phyloP scores from a whole-genome alignment of 2,797 vertebrate species.

The Caiman crocodilus region DNA sequence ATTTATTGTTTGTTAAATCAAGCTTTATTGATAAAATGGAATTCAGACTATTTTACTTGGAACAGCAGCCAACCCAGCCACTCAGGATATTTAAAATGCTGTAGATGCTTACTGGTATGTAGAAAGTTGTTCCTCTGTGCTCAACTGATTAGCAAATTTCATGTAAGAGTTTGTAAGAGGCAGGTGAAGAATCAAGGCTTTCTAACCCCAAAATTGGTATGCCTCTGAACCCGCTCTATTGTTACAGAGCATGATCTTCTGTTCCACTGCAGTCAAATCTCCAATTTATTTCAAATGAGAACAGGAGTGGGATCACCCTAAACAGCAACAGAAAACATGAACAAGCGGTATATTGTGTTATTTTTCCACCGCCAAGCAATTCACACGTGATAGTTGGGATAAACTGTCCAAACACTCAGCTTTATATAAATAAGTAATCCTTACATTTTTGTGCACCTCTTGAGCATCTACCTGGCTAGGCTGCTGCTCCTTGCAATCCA shows the following conservation, averaged over 20 bases:
- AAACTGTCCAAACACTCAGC: conserved; percentile 47
- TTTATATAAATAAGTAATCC: conserved; percentile 63
- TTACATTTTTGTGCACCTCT: conserved; percentile 74
- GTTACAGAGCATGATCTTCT: conserved; percentile 41
- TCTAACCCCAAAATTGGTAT: conserved; percentile 65
- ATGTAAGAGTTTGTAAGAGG: conserved; percentile 76
- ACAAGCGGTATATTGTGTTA: conserved; percentile 48
- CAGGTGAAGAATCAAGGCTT: conserved; percentile 80
- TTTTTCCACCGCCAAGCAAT: conserved; percentile 64
- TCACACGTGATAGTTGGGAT: conserved; percentile 43
- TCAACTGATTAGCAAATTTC: conserved; percentile 78
- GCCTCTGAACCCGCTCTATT: conserved; percentile 47
- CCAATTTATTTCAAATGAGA: conserved; percentile 40
- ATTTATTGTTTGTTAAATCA: conserved; percentile 86
- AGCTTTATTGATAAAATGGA: conserved; percentile 90
- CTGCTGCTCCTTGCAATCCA: conserved; percentile 83
- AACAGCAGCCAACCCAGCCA: conserved; percentile 87
- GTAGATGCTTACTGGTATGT: conserved; percentile 76
- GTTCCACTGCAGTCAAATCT: conserved; percentile 56
- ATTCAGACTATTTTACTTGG: conserved; percentile 84
- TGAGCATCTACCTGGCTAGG: conserved; percentile 78
- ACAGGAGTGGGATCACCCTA: conserved; percentile 10
- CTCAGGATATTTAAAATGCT: conserved; percentile 82
- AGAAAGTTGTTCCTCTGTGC: conserved; percentile 78
- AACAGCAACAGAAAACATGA: not conserved